Evolutionary conservation across 2,888 invertebrate genomes (phyloP).

Genomic region (Allophyes oxyacanthae): DNA sequence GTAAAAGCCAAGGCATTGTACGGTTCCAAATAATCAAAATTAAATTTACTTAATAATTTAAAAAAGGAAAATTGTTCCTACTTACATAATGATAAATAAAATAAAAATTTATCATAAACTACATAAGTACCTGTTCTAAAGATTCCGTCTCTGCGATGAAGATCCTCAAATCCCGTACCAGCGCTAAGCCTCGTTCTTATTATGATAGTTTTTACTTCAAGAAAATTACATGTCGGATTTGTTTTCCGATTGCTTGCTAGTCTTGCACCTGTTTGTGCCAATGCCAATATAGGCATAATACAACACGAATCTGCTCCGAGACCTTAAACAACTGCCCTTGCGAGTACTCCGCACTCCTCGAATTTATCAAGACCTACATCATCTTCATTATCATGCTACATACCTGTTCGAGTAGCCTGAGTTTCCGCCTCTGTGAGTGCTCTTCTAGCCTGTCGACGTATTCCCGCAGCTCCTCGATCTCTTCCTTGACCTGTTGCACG

Average conservation of each 20-base stretch:
- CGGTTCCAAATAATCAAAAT: conserved; percentile 33
- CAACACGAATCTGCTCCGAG: too few relatives aligned
- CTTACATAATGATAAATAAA: not conserved
- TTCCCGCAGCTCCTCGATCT: conserved; percentile 97
- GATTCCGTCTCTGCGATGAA: not conserved
- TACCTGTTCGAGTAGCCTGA: conserved; percentile 97
- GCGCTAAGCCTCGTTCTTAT: too few relatives aligned
- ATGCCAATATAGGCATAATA: not conserved
- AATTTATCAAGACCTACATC: not conserved
- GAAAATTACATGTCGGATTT: not conserved
- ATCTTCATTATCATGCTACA: conserved; percentile 45
- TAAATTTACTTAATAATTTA: conserved; percentile 4
- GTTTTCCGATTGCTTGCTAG: not conserved
- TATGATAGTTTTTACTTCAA: not conserved
- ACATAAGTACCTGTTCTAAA: conserved; percentile 27
- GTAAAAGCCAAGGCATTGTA: conserved; percentile 34
- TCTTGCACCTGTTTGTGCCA: not conserved
- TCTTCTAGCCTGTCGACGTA: conserved; percentile 97
- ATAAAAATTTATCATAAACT: conserved; percentile 5
- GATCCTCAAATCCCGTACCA: too few relatives aligned
- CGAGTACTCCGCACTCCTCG: not conserved
- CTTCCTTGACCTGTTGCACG: conserved; percentile 98
- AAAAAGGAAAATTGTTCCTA: conserved; percentile 13
- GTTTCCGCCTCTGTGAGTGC: conserved; percentile 96
- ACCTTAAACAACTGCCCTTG: not conserved